Evolutionary conservation across 2,888 invertebrate species (phyloP), one percentile per base, ranked within the genome.

Genomic region (Andrena praecox): DNA sequence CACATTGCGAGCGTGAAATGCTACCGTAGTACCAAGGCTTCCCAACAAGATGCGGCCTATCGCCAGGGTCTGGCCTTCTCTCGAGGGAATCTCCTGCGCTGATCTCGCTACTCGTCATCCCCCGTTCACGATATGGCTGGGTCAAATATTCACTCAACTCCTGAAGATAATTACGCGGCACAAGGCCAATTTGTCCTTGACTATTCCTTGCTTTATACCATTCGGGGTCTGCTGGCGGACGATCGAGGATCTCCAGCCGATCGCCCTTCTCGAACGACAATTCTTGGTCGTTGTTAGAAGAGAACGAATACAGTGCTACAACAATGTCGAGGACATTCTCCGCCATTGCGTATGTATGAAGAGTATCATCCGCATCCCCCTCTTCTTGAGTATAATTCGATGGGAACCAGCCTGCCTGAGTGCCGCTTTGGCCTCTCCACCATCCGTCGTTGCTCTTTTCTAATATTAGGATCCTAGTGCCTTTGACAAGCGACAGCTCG

Each of bases 21-120:
- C 97, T 97, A 80, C 99, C 99, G 95, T 97, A 99, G 95, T 99
- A 99, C 99, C 99, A 99, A 63, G 98, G 97, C 95, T 98, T 98
- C 52, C 97, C 97, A 83, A 96, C 95, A 86, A 97, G 95, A 93
- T 97, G 96, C 54, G 96, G 96, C 89, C 96, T 95, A 90, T 97
- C 96, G 10, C 94, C 93, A 87, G 94, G 94, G 88, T 95, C 94
- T 80, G 94, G 93, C 89, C 94, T 94, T 90, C 95, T 92, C 91
- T 95, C 95, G 87, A 95, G 92, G 78, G 95, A 95, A 92, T 95
- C 96, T 54, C 95, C 90, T 48, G 88, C 77, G 62, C 92, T 91
- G 77, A 92, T 91, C 73, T 93, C 93, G 80, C 91, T 91, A 72
- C 89, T 90, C 5, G 92, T 84, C 84, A 91, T 90, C 35, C 92